Conservation (phyloP, 2,888 invertebrate genomes). For the Choreutis nemorana region DNA sequence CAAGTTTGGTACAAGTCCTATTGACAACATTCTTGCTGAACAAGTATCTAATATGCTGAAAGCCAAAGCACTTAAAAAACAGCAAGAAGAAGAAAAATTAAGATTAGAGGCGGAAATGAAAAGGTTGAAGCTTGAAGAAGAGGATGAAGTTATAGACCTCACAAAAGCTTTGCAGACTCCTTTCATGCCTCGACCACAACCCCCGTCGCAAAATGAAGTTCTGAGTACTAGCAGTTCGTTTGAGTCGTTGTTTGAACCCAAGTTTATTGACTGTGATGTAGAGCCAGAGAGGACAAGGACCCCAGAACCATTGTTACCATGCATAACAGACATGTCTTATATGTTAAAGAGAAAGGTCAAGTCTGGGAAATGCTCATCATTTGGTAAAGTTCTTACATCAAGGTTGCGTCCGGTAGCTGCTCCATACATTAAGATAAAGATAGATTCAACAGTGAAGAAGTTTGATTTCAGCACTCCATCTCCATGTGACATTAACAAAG, state of each 20-base stretch:
- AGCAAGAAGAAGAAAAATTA: conserved; percentile 26
- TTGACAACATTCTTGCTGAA: conserved; percentile 28
- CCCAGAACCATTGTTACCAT: conserved; percentile 23
- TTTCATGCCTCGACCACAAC: conserved; percentile 9
- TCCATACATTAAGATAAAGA: conserved; percentile 28
- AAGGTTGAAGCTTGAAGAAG: conserved; percentile 21
- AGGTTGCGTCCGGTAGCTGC: conserved; percentile 30
- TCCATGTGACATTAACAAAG: conserved; percentile 40
- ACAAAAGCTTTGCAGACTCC: conserved; percentile 31
- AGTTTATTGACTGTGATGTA: conserved; percentile 18
- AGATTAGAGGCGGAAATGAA: conserved; percentile 25
- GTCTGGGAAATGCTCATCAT: conserved; percentile 32
- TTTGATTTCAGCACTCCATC: conserved; percentile 44
- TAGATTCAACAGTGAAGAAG: conserved; percentile 19
- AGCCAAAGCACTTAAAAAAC: conserved; percentile 33
- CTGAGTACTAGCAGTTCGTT: conserved; percentile 30
- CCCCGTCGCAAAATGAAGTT: conserved; percentile 11
- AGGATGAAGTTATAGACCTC: conserved; percentile 36
- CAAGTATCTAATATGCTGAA: conserved; percentile 49
- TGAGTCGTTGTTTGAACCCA: conserved; percentile 28
- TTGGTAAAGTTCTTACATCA: conserved; percentile 39
- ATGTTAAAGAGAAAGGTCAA: conserved; percentile 27
- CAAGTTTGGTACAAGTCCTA: conserved; percentile 23
- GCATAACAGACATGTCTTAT: conserved; percentile 36
- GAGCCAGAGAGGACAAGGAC: conserved; percentile 10